Conservation (phyloP, 1,140 invertebrate species). For the Oryctes rhinoceros region DNA sequence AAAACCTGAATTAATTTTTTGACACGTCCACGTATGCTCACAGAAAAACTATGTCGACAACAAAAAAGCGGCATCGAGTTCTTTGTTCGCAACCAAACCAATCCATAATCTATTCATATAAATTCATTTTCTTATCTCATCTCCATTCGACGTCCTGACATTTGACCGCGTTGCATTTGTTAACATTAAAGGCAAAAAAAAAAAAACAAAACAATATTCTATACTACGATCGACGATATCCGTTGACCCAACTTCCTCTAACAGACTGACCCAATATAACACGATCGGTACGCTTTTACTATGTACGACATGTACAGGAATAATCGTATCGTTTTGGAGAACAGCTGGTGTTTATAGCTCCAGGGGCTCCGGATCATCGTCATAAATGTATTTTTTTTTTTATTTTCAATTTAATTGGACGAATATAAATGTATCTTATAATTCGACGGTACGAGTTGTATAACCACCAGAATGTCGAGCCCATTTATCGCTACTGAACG, state of each 20-base stretch:
- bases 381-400: neutral
- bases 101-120: neutral
- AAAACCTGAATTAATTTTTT: no score
- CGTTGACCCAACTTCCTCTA: constrained; percentile 15
- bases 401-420: constrained; percentile 20
- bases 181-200: neutral
- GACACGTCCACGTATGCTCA: no score
- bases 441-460: neutral
- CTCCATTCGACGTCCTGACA: neutral
- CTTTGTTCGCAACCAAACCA: neutral
- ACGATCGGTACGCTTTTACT: neutral
- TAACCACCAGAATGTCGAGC: no score
- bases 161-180: neutral
- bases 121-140: constrained; percentile 4
- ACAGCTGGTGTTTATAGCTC: neutral
- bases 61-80: constrained; percentile 6
- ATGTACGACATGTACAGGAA: neutral
- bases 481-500: neutral
- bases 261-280: constrained; percentile 14
- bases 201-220: neutral
- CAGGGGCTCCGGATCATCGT: neutral
- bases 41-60: no score
- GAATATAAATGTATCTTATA: neutral
- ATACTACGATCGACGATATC: neutral
- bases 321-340: neutral